Evolutionary conservation across 2,888 invertebrate species (phyloP), one percentile per base, ranked within the genome.

Genomic region (Trichopria drosophilae): DNA sequence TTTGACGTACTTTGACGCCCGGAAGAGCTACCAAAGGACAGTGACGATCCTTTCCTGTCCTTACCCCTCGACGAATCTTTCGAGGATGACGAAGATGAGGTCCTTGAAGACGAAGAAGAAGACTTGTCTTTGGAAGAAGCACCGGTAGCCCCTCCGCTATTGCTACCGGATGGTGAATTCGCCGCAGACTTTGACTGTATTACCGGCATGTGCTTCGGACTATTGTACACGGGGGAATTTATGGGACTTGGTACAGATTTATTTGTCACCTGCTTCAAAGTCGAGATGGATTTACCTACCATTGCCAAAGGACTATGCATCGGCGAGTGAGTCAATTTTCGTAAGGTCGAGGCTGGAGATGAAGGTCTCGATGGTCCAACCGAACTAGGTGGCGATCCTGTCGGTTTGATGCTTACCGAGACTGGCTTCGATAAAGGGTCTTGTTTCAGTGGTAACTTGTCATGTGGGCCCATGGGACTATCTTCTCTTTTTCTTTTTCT

Each of bases 121-220:
- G 69, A 62, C 32, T 66, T 68, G 10, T 58, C 48, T 31, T 68
- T 69, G 2, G 65, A 64, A 5, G 64, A 56, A 3, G 57, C 42
- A 3, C 61, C n/a, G 6, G 51, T n/a, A n/a, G n/a, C 1, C 47
- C 42, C 37, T 7, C 62, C 59, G 39, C 60, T 45, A 32, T 53
- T 56, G 36, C 70, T 70, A 3, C 82, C 82, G 10, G 74, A 74
- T 7, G 77, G 71, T 4, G 78, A 76, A 54, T 73, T 77, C 13
- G 66, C 85, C 81, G 90, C 90, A 26, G 87, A 91, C 70, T 92
- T 92, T n/a, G n/a, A n/a, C n/a, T n/a, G n/a, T n/a, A n/a, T n/a
- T n/a, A n/a, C n/a, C n/a, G 83, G 76, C 59, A 68, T 73, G 61
- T 89, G 87, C 71, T 88, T 89, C 4, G 88, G 88, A n/a, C n/a